Percentiles rank a stretch among this genome's conserved stretches.
phyloP scores from a whole-genome alignment of 2,888 invertebrate genomes.

The Microctonus hyperodae region DNA sequence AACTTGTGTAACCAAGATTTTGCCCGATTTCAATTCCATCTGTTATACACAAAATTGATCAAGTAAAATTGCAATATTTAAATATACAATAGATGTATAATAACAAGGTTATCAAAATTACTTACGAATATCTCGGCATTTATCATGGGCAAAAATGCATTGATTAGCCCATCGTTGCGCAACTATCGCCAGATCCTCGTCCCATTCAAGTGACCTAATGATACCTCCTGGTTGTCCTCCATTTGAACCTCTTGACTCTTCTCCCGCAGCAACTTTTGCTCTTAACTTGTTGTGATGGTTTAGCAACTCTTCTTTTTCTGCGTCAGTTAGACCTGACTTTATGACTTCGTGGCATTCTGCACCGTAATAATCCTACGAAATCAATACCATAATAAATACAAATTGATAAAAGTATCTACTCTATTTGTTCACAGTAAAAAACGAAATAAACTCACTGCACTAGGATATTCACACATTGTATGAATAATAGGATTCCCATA shows the following conservation, averaged over 20 bases:
- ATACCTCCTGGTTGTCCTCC: constrained; percentile 44
- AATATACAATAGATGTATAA: neutral
- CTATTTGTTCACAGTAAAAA: neutral
- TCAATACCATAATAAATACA: neutral
- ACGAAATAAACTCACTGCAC: neutral
- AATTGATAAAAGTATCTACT: neutral
- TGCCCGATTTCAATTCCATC: constrained; percentile 37
- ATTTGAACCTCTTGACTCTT: constrained; percentile 39
- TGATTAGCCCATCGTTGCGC: constrained; percentile 62
- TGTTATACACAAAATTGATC: constrained; percentile 1
- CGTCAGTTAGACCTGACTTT: constrained; percentile 37
- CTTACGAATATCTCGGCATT: constrained; percentile 53
- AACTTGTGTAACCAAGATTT: constrained; percentile 36
- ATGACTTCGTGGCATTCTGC: neutral
- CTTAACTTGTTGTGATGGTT: constrained; percentile 40
- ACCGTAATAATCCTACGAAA: neutral
- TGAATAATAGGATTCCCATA: too few relatives aligned
- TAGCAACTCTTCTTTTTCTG: constrained; percentile 29
- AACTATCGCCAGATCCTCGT: constrained; percentile 53
- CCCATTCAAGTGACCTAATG: constrained; percentile 34
- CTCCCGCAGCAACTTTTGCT: constrained; percentile 38
- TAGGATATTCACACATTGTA: too few relatives aligned
- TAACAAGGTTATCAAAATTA: neutral
- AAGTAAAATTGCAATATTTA: neutral
- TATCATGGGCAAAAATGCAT: constrained; percentile 58